phyloP scores from a whole-genome alignment of 2,888 invertebrate species.

The Unio pictorum region DNA sequence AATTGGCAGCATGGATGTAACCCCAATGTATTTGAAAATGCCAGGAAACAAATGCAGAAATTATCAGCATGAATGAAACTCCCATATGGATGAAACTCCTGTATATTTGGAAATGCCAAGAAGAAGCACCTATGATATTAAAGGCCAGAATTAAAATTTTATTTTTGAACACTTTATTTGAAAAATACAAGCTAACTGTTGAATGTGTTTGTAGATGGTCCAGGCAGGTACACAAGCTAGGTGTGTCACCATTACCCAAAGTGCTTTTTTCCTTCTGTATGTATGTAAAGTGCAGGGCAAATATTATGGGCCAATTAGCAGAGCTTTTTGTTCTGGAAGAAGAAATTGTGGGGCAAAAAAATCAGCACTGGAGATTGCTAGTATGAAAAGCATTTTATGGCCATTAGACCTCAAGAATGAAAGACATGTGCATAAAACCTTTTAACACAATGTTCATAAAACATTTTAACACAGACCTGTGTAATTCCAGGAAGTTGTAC shows the following conservation, averaged over 20 bases:
- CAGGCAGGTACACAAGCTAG: slow-evolving; percentile 11
- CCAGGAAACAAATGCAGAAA: neutral
- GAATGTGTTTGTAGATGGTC: slow-evolving; percentile 9
- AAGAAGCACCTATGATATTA: slow-evolving; percentile 2
- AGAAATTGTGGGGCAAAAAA: slow-evolving; percentile 8
- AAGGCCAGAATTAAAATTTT: neutral
- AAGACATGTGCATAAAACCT: neutral
- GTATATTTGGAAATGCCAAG: slow-evolving; percentile 21
- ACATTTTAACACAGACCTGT: slow-evolving; percentile 8
- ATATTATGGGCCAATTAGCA: slow-evolving; percentile 13
- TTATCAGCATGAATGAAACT: slow-evolving; percentile 20
- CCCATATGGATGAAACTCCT: slow-evolving; percentile 16
- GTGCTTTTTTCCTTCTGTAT: slow-evolving; percentile 2
- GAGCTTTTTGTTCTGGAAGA: slow-evolving; percentile 8
- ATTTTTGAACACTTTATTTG: neutral
- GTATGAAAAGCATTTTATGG: slow-evolving; percentile 18
- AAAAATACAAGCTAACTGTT: slow-evolving; percentile 7
- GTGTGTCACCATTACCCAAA: slow-evolving; percentile 10
- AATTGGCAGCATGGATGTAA: slow-evolving; percentile 3
- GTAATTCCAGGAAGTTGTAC: slow-evolving; percentile 25
- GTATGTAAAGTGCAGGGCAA: slow-evolving; percentile 14
- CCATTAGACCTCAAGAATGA: slow-evolving; percentile 2
- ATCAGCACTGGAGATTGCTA: neutral
- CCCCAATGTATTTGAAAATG: too few relatives aligned
- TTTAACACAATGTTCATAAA: too few relatives aligned